Evolutionary conservation across 2,888 invertebrate species (phyloP), one percentile per base, ranked within the genome.

Genomic region (Emmelina monodactyla): DNA sequence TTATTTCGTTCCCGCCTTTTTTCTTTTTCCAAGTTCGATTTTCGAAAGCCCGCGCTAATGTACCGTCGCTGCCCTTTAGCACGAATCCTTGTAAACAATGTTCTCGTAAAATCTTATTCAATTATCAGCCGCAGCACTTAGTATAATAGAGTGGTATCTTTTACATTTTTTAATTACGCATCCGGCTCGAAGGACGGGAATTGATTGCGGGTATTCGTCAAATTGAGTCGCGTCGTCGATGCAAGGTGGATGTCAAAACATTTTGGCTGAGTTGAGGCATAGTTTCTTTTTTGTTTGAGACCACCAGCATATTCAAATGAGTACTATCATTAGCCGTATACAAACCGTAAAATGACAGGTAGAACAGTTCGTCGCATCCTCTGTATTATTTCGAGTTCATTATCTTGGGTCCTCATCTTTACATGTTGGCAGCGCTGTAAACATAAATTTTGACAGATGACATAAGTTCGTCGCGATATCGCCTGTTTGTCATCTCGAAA

Each of bases 361-460:
- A 70, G 62, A 60, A 57, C 55, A 51, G 60, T 61, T 51, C 63
- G 67, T 71, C 62, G 63, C 62, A 66, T 63, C 63, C 55, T 52
- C 54, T 48, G 59, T 60, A 57, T 61, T 54, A 56, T 64, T n/a
- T 11, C 4, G 25, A 11, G 9, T 25, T 3, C 11, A 65, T 60
- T 66, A 67, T 65, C 68, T 59, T 56, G 58, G 50, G 39, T 42
- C 42, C 49, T 53, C 62, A 67, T 68, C 64, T 38, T 37, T 34
- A 42, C 38, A 53, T 54, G 54, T 59, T 56, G 49, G 44, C 52
- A 50, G 53, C 61, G 61, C 68, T 71, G 76, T 73, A 75, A 76
- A 76, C 78, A 72, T 78, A 62, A 76, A 75, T 78, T 79, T 79
- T 79, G 79, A 78, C 78, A 78, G 70, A 79, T 72, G 78, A 79